phyloP scores from a whole-genome alignment of 2,113 vertebrate genomes.

The Burhinus oedicnemus region DNA sequence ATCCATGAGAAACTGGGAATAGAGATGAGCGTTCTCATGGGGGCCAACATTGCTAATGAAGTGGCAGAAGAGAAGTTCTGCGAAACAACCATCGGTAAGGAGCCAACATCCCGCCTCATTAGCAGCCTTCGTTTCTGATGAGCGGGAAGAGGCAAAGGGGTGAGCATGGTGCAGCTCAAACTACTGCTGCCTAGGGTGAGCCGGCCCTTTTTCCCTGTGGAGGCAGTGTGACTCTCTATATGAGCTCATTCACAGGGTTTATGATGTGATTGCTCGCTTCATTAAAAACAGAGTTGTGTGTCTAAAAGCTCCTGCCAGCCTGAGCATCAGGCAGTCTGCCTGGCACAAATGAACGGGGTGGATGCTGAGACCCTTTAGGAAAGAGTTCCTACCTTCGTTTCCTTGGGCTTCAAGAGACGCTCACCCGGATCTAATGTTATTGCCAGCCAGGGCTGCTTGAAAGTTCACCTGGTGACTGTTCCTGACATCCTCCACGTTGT shows the following conservation, averaged over 20 bases:
- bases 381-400: background rate
- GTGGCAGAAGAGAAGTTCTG: constrained; percentile 97
- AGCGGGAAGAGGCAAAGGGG: background rate
- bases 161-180: background rate
- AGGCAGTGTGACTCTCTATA: background rate
- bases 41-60: constrained; percentile 95
- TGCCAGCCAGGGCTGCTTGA: background rate
- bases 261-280: background rate
- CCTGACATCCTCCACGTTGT: background rate
- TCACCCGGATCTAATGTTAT: background rate
- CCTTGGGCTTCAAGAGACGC: background rate
- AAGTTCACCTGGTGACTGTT: background rate
- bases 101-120: background rate
- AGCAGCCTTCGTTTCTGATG: background rate
- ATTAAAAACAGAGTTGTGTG: background rate
- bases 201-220: background rate
- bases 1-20: constrained; percentile 88
- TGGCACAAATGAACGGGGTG: background rate
- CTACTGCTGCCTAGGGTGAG: background rate
- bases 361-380: background rate
- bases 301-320: background rate
- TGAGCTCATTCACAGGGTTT: background rate
- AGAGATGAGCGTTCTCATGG: constrained; percentile 91
- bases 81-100: constrained; percentile 94
- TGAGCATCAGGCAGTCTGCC: background rate